A percentile compares a stretch with the other conserved stretches of the same genome.
Evolutionary conservation across 2,888 invertebrate genomes (phyloP).

Genomic region (Boloria selene): DNA sequence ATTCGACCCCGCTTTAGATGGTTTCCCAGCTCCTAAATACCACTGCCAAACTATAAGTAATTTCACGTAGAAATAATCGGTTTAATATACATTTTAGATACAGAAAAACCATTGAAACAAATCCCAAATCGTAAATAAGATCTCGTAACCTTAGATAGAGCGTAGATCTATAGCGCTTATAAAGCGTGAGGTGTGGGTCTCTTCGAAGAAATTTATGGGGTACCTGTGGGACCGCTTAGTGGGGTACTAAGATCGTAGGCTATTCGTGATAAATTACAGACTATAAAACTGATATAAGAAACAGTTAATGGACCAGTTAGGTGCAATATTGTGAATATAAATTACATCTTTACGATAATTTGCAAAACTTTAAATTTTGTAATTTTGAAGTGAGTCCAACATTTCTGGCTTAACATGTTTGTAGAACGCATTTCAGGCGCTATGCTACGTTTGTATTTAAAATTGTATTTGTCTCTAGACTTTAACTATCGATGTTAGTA

Average conservation of each 20-base stretch:
- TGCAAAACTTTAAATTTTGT: not conserved
- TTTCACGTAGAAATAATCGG: too few species aligned
- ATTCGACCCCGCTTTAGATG: too few species aligned
- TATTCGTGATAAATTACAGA: slow-evolving; percentile 14
- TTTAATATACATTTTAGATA: too few species aligned
- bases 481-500: too few species aligned
- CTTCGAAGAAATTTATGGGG: slow-evolving; percentile 43
- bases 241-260: slow-evolving; percentile 20
- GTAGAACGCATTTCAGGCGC: too few species aligned
- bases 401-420: not conserved
- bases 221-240: slow-evolving; percentile 44
- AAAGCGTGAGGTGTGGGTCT: slow-evolving; percentile 26
- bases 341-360: not conserved
- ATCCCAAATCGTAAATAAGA: slow-evolving; percentile 8
- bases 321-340: slow-evolving; percentile 3
- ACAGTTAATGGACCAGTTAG: slow-evolving; percentile 11
- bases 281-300: slow-evolving; percentile 21
- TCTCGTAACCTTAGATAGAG: slow-evolving; percentile 1
- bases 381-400: too few species aligned
- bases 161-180: slow-evolving; percentile 30
- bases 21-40: too few species aligned
- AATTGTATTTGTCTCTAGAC: too few species aligned
- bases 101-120: not conserved
- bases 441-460: too few species aligned
- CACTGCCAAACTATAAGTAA: too few species aligned